Conservation (phyloP, 2,888 invertebrate species). For the Coelinius sp. region DNA sequence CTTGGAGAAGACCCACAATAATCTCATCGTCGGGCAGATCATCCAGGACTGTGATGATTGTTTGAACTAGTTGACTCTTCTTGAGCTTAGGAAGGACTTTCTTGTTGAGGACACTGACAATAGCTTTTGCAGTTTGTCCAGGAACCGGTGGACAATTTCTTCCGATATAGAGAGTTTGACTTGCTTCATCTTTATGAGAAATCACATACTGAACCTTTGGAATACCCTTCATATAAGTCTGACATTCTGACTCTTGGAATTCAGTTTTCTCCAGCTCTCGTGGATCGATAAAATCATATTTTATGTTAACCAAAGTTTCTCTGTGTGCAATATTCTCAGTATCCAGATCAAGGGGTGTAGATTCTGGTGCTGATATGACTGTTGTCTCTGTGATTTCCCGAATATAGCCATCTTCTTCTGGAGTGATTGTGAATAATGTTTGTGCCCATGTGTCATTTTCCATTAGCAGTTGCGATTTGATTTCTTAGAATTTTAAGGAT, state of each 20-base stretch:
- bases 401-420: slow-evolving; percentile 53
- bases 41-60: slow-evolving; percentile 43
- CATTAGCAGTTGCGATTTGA: background rate
- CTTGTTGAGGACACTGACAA: slow-evolving; percentile 53
- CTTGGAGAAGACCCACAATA: slow-evolving; percentile 9
- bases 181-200: slow-evolving; percentile 49
- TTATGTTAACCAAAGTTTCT: slow-evolving; percentile 39
- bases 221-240: slow-evolving; percentile 55
- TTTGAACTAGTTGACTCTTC: slow-evolving; percentile 42
- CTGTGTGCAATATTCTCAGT: slow-evolving; percentile 47
- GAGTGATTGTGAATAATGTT: slow-evolving; percentile 55
- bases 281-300: slow-evolving; percentile 46
- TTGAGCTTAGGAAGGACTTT: slow-evolving; percentile 49
- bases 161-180: slow-evolving; percentile 58
- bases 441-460: slow-evolving; percentile 53
- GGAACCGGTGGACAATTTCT: slow-evolving; percentile 36
- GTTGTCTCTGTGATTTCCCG: slow-evolving; percentile 49
- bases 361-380: slow-evolving; percentile 46
- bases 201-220: slow-evolving; percentile 50
- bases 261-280: slow-evolving; percentile 38
- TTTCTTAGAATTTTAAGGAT: background rate
- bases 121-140: slow-evolving; percentile 4
- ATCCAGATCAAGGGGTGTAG: slow-evolving; percentile 41
- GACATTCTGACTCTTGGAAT: slow-evolving; percentile 46
- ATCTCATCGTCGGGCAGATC: background rate